Evolutionary conservation across 2,888 invertebrate species (phyloP), one percentile per base, ranked within the genome.

Genomic region (Cheilosia vulpina): DNA sequence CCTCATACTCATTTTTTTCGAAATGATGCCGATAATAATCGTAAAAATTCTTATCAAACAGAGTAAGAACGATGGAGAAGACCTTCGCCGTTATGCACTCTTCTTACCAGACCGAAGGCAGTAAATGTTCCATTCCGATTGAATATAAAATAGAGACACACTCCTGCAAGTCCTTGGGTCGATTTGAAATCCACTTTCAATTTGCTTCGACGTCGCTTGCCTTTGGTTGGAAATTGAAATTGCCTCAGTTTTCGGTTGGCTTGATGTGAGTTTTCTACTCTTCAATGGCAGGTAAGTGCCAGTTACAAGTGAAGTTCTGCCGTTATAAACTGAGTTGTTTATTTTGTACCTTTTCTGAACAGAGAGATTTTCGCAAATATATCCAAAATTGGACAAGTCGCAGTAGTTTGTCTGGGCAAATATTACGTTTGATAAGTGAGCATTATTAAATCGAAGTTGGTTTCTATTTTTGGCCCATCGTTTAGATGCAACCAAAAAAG

Each of bases 181-280:
- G 43, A 43, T 55, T 68, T 55, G 43, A 55, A 73, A 73, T 63
- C 45, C 73, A 73, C 63, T 73, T 73, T 73, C 73, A 73, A 73
- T 63, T 73, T 55, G 62, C 62, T 55, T 53, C 43, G n/a, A 21
- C 21, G 17, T 53, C 19, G 31, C 19, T 34, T 47, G 24, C 19
- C 13, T 50, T 11, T 31, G 15, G 17, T 45, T 62, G 5, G 15
- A 27, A n/a, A 7, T n/a, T 47, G 31, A n/a, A 31, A 47, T 7
- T n/a, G n/a, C 15, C n/a, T 47, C 15, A 19, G 13, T 31, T 19
- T 47, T 63, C 47, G 63, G 63, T 50, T 47, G 19, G 9, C 27
- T 31, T 50, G 24, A 38, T 58, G 57, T 27, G 5, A 43, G 27
- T 27, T 45, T 60, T 21, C 9, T 24, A n/a, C 24, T 21, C 0